Evolutionary conservation across 1,140 invertebrate species (phyloP).

Genomic region (Papilio polytes): DNA sequence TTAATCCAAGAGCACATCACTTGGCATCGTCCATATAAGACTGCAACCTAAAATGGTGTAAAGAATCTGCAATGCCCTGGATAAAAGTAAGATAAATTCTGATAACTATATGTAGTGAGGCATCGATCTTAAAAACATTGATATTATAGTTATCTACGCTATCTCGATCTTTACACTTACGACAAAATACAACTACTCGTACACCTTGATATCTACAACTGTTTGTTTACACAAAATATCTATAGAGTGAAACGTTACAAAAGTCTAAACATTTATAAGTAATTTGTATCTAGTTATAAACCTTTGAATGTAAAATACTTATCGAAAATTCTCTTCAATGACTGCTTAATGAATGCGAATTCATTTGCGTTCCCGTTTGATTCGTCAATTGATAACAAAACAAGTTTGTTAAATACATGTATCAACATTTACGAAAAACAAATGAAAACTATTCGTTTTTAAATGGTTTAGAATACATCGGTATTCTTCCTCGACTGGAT

Average conservation of each 20-base stretch:
- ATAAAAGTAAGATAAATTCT: slow-evolving; percentile 52
- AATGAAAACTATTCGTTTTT: background rate
- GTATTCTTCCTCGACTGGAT: too few species aligned
- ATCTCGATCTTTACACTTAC: background rate
- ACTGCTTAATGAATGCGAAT: background rate
- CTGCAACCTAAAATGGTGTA: slow-evolving; percentile 24
- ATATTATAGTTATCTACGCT: background rate
- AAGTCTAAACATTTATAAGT: background rate
- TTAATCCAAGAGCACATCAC: background rate
- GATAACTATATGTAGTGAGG: slow-evolving; percentile 40
- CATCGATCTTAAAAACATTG: slow-evolving; percentile 40
- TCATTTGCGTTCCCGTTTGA: background rate
- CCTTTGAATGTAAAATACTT: background rate
- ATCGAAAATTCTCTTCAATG: background rate
- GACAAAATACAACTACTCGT: slow-evolving; percentile 10
- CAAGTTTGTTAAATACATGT: background rate
- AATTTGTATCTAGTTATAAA: background rate
- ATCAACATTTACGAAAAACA: background rate
- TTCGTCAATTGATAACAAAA: background rate
- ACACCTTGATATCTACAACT: background rate
- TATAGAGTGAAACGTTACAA: slow-evolving; percentile 4
- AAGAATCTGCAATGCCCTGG: slow-evolving; percentile 49
- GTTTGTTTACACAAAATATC: slow-evolving; percentile 1
- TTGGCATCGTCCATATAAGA: background rate
- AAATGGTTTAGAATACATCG: background rate